Conservation (phyloP, 1,140 invertebrate species). For the Drosophila sucinea region DNA sequence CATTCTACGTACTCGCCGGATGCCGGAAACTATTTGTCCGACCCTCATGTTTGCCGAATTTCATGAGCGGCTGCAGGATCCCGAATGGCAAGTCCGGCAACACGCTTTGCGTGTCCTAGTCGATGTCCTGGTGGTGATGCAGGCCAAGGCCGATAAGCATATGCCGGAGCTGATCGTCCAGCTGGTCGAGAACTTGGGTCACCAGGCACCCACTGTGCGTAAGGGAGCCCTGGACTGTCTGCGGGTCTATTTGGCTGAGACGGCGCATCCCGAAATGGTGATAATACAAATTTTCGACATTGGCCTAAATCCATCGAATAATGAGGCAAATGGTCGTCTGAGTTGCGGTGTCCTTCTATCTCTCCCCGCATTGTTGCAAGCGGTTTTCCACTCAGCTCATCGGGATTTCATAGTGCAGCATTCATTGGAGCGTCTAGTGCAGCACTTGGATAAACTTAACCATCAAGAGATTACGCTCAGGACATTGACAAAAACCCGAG, state of each 20-base stretch:
- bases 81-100: conserved; percentile 91
- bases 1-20: conserved; percentile 86
- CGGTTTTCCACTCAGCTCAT: conserved; percentile 80
- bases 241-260: conserved; percentile 87
- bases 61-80: conserved; percentile 88
- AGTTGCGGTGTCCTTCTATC: conserved; percentile 88
- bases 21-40: conserved; percentile 87
- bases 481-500: conserved; percentile 87
- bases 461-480: conserved; percentile 88
- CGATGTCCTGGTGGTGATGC: conserved; percentile 89
- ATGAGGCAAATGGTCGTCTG: conserved; percentile 85
- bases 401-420: conserved; percentile 82
- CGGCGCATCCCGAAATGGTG: conserved; percentile 85
- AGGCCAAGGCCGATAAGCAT: conserved; percentile 86
- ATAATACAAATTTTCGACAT: conserved; percentile 86
- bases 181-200: conserved; percentile 89
- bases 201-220: conserved; percentile 89
- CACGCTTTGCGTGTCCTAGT: conserved; percentile 90
- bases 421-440: conserved; percentile 85
- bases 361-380: conserved; percentile 86
- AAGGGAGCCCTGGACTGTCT: conserved; percentile 89
- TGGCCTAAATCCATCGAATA: conserved; percentile 85
- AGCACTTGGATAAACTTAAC: conserved; percentile 86
- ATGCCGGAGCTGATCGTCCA: conserved; percentile 85
- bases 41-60: conserved; percentile 87